phyloP scores from a whole-genome alignment of 2,888 invertebrate species.

The Spisula solida region DNA sequence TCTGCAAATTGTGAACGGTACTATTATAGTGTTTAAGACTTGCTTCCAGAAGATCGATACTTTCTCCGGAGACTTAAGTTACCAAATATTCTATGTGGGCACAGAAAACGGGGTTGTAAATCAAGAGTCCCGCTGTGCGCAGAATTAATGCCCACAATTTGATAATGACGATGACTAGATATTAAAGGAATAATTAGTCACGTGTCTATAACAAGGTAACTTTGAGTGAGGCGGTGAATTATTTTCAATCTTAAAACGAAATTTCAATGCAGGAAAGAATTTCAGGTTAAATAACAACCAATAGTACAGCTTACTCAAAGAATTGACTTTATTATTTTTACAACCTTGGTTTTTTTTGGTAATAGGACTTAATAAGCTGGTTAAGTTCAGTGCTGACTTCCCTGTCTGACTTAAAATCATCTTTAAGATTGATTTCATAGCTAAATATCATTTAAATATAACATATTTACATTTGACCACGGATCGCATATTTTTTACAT shows the following conservation, averaged over 20 bases:
- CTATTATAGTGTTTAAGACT: background rate
- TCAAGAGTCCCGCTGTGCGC: background rate
- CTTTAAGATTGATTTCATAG: no score
- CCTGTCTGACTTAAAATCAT: no score
- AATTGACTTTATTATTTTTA: no score
- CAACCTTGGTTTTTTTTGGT: no score
- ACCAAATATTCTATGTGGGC: constrained; percentile 22
- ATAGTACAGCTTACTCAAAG: no score
- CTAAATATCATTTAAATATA: no score
- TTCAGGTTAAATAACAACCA: no score
- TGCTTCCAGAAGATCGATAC: background rate
- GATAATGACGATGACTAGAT: constrained; percentile 1
- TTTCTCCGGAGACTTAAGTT: constrained; percentile 8
- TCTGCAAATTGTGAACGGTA: constrained; percentile 14
- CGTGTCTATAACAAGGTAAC: constrained; percentile 3
- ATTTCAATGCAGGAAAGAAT: no score
- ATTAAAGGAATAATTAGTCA: constrained; percentile 12
- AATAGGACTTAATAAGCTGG: no score
- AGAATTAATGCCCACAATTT: background rate
- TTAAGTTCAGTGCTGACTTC: no score
- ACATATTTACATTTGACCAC: no score
- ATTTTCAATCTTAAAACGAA: background rate
- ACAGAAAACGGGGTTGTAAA: constrained; percentile 22
- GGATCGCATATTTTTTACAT: no score
- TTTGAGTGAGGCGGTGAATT: background rate